Conservation (phyloP, 2,888 invertebrate species). For the Pristionchus arcanus region DNA sequence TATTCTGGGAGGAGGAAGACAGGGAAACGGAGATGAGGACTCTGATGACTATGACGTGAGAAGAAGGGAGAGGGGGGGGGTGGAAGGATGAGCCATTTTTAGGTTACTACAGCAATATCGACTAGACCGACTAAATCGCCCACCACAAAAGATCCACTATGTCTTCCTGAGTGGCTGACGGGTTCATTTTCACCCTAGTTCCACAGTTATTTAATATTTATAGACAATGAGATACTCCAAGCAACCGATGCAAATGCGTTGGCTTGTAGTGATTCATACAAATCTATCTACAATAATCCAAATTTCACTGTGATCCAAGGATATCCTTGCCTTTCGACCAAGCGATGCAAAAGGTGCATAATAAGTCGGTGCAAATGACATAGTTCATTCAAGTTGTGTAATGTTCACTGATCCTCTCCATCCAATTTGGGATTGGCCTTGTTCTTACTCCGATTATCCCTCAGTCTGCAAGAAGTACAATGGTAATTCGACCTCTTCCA, state of each 20-base stretch:
- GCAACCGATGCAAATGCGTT: neutral
- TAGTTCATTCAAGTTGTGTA: neutral
- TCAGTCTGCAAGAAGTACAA: neutral
- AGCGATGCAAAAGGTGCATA: neutral
- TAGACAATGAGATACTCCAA: neutral
- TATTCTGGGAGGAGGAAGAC: slow-evolving; percentile 29
- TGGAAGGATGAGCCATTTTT: neutral
- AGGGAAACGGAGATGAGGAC: neutral
- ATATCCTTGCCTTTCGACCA: neutral
- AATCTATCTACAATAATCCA: neutral
- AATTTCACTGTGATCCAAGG: slow-evolving; percentile 11
- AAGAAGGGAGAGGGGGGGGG: neutral
- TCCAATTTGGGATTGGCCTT: neutral
- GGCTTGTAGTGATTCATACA: neutral
- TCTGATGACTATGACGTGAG: neutral
- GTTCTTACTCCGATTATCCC: neutral
- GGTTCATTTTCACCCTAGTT: neutral
- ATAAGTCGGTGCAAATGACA: neutral
- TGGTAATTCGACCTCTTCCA: neutral
- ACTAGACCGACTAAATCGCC: neutral
- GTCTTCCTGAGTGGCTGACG: neutral
- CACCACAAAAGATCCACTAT: neutral
- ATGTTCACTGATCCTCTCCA: neutral
- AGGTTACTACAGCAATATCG: neutral
- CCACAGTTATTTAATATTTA: neutral